A percentile compares a stretch with the other conserved stretches of the same genome.
These are phyloP conservation scores for Gnatocerus cornutus DNA, from an alignment of 2,888 invertebrate species.

Conservation along the genomic window DNA sequence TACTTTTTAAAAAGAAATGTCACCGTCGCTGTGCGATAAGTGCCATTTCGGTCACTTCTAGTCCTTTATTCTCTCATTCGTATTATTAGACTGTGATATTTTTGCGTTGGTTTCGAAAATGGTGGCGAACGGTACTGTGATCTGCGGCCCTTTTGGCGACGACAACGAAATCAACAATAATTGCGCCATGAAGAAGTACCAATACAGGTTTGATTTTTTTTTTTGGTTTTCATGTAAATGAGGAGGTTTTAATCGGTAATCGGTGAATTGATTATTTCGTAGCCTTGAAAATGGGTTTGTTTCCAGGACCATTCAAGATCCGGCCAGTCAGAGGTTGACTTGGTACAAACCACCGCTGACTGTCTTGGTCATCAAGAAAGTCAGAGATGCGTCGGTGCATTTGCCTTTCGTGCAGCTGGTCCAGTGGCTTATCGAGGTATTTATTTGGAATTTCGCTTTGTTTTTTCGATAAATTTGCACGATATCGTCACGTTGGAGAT, in stretches of 20 bases:
- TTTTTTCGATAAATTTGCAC: slow-evolving; percentile 16
- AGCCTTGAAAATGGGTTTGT: slow-evolving; percentile 49
- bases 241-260: slow-evolving; percentile 16
- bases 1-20: slow-evolving; percentile 3
- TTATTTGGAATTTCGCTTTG: neutral
- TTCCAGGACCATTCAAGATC: slow-evolving; percentile 96
- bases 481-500: slow-evolving; percentile 23
- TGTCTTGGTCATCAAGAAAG: slow-evolving; percentile 98
- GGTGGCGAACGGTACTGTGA: slow-evolving; percentile 62
- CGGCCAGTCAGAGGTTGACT: slow-evolving; percentile 94
- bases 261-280: slow-evolving; percentile 35
- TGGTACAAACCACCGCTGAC: slow-evolving; percentile 98
- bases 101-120: too few relatives aligned
- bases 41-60: slow-evolving; percentile 6
- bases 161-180: slow-evolving; percentile 50
- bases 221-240: slow-evolving; percentile 10
- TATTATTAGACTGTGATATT: slow-evolving; percentile 36
- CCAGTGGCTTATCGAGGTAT: slow-evolving; percentile 92
- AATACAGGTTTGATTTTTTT: slow-evolving; percentile 50
- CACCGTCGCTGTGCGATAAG: neutral
- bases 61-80: slow-evolving; percentile 10
- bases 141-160: slow-evolving; percentile 48
- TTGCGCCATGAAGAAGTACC: slow-evolving; percentile 32
- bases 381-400: slow-evolving; percentile 91
- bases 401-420: slow-evolving; percentile 94